phyloP scores from a whole-genome alignment of 2,113 vertebrate genomes.

The Chamaetylas fuelleborni region DNA sequence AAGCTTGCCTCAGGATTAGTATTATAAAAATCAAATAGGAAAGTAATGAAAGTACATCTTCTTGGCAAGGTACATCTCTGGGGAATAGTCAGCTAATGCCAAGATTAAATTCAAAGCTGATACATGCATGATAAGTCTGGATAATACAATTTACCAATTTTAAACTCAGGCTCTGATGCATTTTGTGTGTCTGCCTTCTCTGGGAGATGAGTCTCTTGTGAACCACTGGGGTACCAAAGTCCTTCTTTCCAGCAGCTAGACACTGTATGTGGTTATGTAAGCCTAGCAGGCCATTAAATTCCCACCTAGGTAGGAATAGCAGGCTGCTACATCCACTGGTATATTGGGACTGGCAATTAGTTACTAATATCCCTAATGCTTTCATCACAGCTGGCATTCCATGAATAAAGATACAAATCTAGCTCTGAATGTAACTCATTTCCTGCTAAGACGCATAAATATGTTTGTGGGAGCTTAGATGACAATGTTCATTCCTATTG shows the following conservation, averaged over 20 bases:
- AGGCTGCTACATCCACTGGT: not conserved
- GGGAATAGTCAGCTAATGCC: not conserved
- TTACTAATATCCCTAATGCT: not conserved
- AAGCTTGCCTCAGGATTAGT: not conserved
- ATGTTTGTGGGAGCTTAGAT: not conserved
- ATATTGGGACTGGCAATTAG: not conserved
- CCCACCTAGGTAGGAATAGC: not conserved
- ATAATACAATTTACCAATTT: slow-evolving; percentile 1
- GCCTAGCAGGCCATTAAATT: not conserved
- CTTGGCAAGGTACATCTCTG: not conserved
- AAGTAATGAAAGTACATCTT: not conserved
- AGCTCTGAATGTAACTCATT: not conserved
- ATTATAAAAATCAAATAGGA: not conserved
- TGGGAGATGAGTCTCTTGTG: not conserved
- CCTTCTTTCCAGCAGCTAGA: not conserved
- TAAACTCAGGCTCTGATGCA: not conserved
- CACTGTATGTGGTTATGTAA: not conserved
- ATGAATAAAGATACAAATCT: not conserved
- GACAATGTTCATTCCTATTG: not conserved
- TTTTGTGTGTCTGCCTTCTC: not conserved
- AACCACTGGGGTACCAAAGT: not conserved
- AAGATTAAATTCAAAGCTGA: slow-evolving; percentile 6
- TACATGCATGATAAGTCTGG: not conserved
- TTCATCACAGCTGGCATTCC: not conserved
- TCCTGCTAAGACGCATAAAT: not conserved